phyloP scores from a whole-genome alignment of 2,797 vertebrate genomes.

The Phyllotis vaccarum region DNA sequence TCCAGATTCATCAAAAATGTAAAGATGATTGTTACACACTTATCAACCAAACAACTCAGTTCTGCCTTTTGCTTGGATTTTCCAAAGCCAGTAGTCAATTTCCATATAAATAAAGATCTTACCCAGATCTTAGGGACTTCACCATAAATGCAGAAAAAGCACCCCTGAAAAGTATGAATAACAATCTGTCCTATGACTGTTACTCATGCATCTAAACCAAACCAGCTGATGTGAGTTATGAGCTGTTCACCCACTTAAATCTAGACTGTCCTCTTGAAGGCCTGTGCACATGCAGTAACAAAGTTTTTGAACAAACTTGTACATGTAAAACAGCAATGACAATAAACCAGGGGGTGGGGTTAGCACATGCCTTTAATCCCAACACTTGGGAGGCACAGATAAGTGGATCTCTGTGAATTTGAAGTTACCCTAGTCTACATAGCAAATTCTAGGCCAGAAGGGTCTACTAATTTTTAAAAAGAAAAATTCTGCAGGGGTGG shows the following conservation, averaged over 20 bases:
- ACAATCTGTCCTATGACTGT: neutral
- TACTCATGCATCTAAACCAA: neutral
- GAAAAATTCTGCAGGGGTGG: neutral
- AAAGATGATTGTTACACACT: neutral
- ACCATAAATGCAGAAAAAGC: neutral
- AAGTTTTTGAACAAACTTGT: neutral
- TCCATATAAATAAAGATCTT: slow-evolving; percentile 16
- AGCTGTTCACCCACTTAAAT: no score
- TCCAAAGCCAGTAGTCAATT: neutral
- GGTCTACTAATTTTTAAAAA: neutral
- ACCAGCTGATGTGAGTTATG: neutral
- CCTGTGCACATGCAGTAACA: neutral
- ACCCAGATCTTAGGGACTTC: neutral
- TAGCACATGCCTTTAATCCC: neutral
- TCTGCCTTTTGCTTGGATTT: neutral
- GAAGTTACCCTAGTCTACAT: neutral
- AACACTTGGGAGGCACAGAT: neutral
- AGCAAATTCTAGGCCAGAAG: neutral
- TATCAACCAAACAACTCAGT: neutral
- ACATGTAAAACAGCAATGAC: neutral
- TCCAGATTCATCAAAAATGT: neutral
- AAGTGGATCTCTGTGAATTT: neutral
- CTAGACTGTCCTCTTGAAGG: neutral
- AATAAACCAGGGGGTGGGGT: neutral
- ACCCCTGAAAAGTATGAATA: neutral